These are phyloP conservation scores for Halictus ligatus DNA, from an alignment of 2,888 invertebrate genomes.

Conservation along the genomic window DNA sequence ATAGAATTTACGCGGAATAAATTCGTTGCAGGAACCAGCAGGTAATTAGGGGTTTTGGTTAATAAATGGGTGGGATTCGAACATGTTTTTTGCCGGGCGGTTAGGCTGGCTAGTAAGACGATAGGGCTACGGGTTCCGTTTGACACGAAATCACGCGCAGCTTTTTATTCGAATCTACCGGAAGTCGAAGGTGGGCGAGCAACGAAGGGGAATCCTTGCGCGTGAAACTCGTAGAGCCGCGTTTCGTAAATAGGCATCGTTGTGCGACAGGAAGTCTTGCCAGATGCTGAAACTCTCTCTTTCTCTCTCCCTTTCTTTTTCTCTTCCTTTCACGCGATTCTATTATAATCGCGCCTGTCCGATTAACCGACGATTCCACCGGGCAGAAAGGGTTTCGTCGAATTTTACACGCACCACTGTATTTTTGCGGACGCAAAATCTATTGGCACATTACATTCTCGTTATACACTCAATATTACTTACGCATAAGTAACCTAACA, in stretches of 20 bases:
- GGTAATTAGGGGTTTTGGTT: neutral
- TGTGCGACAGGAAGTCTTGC: constrained; percentile 70
- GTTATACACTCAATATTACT: neutral
- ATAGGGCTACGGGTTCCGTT: constrained; percentile 6
- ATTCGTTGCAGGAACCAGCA: neutral
- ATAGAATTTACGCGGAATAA: neutral
- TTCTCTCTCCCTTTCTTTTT: constrained; percentile 14
- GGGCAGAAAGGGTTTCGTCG: neutral
- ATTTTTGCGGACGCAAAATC: neutral
- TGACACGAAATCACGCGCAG: constrained; percentile 42
- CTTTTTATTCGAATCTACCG: constrained; percentile 60
- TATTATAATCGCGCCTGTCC: constrained; percentile 49
- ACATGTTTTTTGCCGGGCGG: neutral
- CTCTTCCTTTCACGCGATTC: constrained; percentile 40
- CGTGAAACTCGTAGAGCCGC: constrained; percentile 54
- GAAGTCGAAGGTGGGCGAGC: constrained; percentile 63
- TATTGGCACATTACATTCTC: neutral
- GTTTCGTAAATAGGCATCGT: constrained; percentile 68
- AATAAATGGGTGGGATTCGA: neutral
- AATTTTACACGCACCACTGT: constrained; percentile 9
- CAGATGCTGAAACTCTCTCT: constrained; percentile 64
- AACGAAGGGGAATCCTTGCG: constrained; percentile 55
- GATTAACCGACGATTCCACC: constrained; percentile 4
- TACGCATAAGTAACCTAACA: neutral
- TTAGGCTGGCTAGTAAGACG: neutral